These are phyloP conservation scores for Acropternis orthonyx DNA, from an alignment of 2,797 vertebrate species.

Conservation along the genomic window DNA sequence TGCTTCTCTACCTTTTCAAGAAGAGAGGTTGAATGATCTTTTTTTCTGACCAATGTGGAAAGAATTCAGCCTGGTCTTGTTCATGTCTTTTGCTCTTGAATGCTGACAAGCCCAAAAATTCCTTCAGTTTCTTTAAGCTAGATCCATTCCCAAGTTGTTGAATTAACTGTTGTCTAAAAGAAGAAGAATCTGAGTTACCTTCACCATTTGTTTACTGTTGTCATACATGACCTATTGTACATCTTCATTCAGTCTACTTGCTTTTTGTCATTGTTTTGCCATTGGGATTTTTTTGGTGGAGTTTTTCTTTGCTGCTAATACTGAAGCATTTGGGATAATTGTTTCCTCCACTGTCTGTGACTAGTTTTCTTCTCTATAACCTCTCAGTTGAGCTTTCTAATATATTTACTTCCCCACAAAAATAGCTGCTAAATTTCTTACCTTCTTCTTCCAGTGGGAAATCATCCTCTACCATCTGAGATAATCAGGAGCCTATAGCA, in stretches of 20 bases:
- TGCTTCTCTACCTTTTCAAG: background rate
- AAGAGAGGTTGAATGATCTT: background rate
- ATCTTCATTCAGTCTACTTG: background rate
- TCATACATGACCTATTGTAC: background rate
- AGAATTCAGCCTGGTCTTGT: background rate
- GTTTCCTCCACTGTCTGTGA: background rate
- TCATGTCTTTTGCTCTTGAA: background rate
- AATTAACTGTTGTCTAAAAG: background rate
- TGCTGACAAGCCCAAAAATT: background rate
- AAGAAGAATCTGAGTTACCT: background rate
- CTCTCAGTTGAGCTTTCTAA: background rate
- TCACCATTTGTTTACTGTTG: background rate
- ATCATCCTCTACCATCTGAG: background rate
- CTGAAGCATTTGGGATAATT: background rate
- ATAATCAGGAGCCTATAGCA: conserved; percentile 28
- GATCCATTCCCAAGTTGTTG: background rate
- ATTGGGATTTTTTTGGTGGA: background rate
- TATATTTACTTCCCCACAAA: background rate
- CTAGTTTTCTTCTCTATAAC: background rate
- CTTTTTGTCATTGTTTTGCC: background rate
- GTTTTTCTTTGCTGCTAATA: background rate
- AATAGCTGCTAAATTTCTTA: background rate
- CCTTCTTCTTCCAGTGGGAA: background rate
- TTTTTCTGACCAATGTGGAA: background rate
- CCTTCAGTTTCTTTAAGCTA: background rate